Base-by-base conservation (phyloP, 1,140 invertebrate species). In the Drosophila nigrodunni region DNA sequence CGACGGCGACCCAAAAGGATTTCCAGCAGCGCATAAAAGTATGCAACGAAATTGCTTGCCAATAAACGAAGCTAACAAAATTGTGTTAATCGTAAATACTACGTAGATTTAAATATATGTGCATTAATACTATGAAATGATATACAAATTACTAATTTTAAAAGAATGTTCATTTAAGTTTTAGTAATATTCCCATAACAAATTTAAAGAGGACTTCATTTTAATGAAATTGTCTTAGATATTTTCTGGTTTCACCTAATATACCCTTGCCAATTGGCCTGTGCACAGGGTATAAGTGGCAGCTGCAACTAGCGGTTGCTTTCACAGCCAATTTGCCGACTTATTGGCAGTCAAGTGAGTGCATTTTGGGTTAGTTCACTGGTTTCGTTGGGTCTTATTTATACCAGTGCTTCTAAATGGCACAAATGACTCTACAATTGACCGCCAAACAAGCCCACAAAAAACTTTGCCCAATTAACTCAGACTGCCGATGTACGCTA, bases 381-480 rank as follows among this genome's bases (percentile, higher is more conserved):
- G 47, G 44, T 3, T 37, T 47, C 11, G 6, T 6, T 15, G 2
- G n/a, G 13, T 44, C 7, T 9, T 21, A 21, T 55, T 50, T 25
- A 25, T 47, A 41, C 37, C 3, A 30, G 47, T 43, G 44, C 41
- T 52, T 58, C 66, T 73, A 76, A 49, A 57, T 64, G 41, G 61
- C 59, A 69, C 60, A 82, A 82, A 78, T 78, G 74, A 82, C 80
- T 78, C 75, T 75, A 82, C 75, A 82, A 82, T 82, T 82, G 80
- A 78, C 80, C 80, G 80, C 80, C 80, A 78, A 80, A 80, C 73
- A 80, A 71, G 73, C 73, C 73, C 78, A 67, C 78, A 80, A 81
- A 81, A 30, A 66, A 82, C 61, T 82, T 82, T 66, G 71, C 18
- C 75, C 82, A 82, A 82, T 82, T 82, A 82, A 78, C 80, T 82